Evolutionary conservation across 2,888 invertebrate genomes (phyloP), one percentile per base, ranked within the genome.

Genomic region (Fragum fragum): DNA sequence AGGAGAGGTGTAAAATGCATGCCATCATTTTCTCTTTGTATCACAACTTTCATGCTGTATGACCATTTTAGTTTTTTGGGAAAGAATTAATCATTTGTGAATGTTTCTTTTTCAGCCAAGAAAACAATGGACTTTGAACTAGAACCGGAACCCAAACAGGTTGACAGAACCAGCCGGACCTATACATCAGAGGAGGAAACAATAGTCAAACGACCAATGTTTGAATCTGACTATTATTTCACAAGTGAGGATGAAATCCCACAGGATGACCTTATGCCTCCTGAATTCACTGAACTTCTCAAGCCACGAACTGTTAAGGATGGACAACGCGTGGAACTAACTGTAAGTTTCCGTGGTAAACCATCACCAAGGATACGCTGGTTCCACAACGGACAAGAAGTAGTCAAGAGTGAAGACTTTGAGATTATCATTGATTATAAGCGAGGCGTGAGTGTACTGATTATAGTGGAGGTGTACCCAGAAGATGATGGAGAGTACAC

Each of bases 401-500:
- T 95, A 66, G 79, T 92, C 68, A 94, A 94, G 32, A 93, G 90
- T 55, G 81, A 88, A 5, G 94, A 94, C 80, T 95, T 94, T 83
- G 91, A 95, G 79, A 93, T 95, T 69, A 92, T 90, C 71, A 93
- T 94, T 76, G 95, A 95, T 86, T 87, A 97, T 90, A 97, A 98
- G 84, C 97, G 97, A 29, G 98, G 98, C 29, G 96, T 96, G 88
- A 98, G 97, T 93, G 97, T 97, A 59, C 95, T 99, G 82, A 97
- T 97, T 92, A 98, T 99, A 91, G 97, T 98, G 11, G 98, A 99
- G 95, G 98, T 98, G n/a, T 99, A 98, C 96, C 99, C 99, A 28
- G 99, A 99, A 95, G 99, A 99, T 94, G 99, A 99, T 94, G 99
- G 99, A 18, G 97, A 97, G 85, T 99, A 99, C 95, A 98, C 98